Percentiles rank a stretch among this genome's conserved stretches.
phyloP scores from a whole-genome alignment of 2,113 vertebrate genomes.

The Mobula hypostoma region DNA sequence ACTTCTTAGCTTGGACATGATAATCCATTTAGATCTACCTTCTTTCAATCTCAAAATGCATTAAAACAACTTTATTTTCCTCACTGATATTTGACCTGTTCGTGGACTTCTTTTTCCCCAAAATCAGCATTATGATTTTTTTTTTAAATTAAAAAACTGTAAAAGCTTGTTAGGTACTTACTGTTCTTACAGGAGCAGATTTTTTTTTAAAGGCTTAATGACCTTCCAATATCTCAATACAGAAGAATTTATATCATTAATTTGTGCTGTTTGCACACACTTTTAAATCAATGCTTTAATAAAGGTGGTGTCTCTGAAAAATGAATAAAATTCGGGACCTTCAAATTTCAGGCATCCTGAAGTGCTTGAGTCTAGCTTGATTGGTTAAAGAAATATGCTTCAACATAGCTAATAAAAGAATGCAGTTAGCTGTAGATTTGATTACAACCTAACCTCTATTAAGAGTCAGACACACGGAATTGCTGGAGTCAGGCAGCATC shows the following conservation, averaged over 20 bases:
- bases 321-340: background rate
- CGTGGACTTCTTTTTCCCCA: background rate
- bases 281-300: background rate
- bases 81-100: background rate
- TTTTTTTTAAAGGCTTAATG: background rate
- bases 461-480: background rate
- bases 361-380: background rate
- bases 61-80: background rate
- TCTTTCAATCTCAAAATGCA: background rate
- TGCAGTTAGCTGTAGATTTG: background rate
- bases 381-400: background rate
- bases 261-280: background rate
- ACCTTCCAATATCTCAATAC: background rate
- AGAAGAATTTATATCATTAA: background rate
- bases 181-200: background rate
- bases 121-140: background rate
- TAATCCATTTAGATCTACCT: background rate
- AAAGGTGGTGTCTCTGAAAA: background rate
- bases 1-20: background rate
- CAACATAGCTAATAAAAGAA: background rate
- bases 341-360: background rate
- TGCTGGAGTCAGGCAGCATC: no score
- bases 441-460: background rate
- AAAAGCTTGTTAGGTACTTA: background rate
- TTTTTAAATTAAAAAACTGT: background rate